These are phyloP conservation scores for Cynocephalus volans DNA, from an alignment of 2,113 vertebrate species.

Conservation along the genomic window DNA sequence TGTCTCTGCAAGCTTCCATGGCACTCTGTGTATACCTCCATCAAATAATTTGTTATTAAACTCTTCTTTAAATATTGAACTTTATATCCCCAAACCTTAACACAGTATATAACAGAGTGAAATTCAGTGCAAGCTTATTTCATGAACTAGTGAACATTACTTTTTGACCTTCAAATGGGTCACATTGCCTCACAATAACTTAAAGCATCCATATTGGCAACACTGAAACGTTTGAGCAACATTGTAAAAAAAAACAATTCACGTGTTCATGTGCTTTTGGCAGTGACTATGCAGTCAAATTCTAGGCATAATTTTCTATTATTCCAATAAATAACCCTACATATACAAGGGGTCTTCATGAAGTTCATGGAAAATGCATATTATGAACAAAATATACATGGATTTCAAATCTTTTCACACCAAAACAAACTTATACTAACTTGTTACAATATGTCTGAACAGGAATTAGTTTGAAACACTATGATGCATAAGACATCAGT, in stretches of 20 bases:
- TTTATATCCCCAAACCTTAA: not conserved
- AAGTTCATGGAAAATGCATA: no score
- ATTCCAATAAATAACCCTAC: not conserved
- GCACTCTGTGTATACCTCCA: not conserved
- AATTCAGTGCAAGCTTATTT: not conserved
- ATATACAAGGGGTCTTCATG: not conserved
- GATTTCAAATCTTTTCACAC: no score
- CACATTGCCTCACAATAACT: not conserved
- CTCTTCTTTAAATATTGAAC: not conserved
- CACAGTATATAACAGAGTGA: not conserved
- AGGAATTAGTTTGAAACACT: no score
- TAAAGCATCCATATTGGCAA: not conserved
- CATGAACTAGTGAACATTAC: not conserved
- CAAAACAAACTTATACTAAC: no score
- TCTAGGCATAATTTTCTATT: conserved; percentile 12
- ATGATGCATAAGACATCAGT: no score
- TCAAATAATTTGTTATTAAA: not conserved
- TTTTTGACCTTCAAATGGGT: not conserved
- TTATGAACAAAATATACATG: no score
- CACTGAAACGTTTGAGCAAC: not conserved
- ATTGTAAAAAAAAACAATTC: conserved; percentile 40
- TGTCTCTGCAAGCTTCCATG: not conserved
- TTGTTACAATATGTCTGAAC: no score
- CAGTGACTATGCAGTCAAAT: conserved; percentile 7
- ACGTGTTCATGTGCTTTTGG: not conserved